These are phyloP conservation scores for Scolopax rusticola DNA, from an alignment of 2,797 vertebrate genomes.

Conservation along the genomic window DNA sequence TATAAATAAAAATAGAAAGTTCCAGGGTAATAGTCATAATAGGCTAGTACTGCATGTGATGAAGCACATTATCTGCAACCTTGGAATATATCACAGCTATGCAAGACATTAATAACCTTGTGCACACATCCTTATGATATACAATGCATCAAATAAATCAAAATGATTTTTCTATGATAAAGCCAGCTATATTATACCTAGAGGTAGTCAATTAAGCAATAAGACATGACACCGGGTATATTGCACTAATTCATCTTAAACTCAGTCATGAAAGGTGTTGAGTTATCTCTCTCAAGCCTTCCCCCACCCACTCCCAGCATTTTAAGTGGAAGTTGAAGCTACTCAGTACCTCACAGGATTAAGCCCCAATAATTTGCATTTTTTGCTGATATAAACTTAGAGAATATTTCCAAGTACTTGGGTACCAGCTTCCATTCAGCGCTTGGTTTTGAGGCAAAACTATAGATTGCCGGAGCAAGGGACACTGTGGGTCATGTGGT, in stretches of 20 bases:
- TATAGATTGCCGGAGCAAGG: not conserved
- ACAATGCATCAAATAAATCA: constrained; percentile 58
- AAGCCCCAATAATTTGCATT: not conserved
- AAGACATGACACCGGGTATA: constrained; percentile 36
- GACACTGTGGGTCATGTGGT: not conserved
- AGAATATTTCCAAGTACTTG: not conserved
- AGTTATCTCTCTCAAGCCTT: not conserved
- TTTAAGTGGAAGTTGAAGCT: not conserved
- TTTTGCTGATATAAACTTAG: not conserved
- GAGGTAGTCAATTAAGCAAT: constrained; percentile 53
- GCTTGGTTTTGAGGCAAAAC: not conserved
- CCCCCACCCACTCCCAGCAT: not conserved
- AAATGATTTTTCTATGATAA: constrained; percentile 55
- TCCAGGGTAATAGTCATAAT: not conserved
- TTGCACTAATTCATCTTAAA: constrained; percentile 56
- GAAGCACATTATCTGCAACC: not conserved
- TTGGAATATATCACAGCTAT: constrained; percentile 52
- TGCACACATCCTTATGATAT: constrained; percentile 15
- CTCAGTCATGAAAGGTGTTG: not conserved
- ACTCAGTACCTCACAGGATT: not conserved
- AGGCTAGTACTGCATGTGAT: not conserved
- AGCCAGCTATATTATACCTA: constrained; percentile 31
- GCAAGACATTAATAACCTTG: constrained; percentile 51
- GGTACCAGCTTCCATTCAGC: not conserved
- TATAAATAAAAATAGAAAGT: not conserved